A percentile compares a stretch with the other conserved stretches of the same genome.
These are phyloP conservation scores for Pseudococcus jackbeardsleyi DNA, from an alignment of 2,888 invertebrate species.

Conservation along the genomic window DNA sequence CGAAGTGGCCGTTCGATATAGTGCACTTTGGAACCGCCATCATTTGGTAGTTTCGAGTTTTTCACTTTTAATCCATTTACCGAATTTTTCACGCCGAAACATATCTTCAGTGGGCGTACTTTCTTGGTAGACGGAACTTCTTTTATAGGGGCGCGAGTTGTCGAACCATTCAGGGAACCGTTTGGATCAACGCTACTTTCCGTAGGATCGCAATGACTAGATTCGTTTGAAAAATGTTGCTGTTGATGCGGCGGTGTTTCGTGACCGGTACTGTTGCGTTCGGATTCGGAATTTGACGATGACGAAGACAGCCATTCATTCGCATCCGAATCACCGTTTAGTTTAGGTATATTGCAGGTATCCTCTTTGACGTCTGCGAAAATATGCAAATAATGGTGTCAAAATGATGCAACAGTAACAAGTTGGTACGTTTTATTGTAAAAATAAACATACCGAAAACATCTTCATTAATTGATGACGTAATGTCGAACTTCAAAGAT, in stretches of 20 bases:
- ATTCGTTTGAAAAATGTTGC: conserved; percentile 21
- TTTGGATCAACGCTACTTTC: not conserved
- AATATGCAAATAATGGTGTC: not conserved
- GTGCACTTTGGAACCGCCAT: conserved; percentile 5
- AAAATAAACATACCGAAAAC: not conserved
- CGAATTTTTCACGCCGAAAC: conserved; percentile 21
- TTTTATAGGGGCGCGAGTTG: not conserved
- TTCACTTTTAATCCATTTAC: conserved; percentile 16
- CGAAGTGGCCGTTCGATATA: not conserved
- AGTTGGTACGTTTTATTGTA: not conserved
- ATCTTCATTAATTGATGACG: not conserved
- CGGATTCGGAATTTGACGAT: not conserved
- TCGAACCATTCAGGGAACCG: not conserved
- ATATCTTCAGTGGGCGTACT: conserved; percentile 40
- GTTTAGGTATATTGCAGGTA: not conserved
- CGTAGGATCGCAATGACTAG: not conserved
- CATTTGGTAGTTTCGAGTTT: not conserved
- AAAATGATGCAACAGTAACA: not conserved
- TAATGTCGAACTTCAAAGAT: not conserved
- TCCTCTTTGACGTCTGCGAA: not conserved
- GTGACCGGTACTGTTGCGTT: not conserved
- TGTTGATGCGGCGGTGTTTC: not conserved
- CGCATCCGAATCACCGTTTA: conserved; percentile 11
- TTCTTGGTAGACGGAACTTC: not conserved
- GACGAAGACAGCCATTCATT: conserved; percentile 1